A percentile compares a stretch with the other conserved stretches of the same genome.
Conservation (phyloP, 2,113 vertebrate species). For the Pseudolaguvia tuberculata region DNA sequence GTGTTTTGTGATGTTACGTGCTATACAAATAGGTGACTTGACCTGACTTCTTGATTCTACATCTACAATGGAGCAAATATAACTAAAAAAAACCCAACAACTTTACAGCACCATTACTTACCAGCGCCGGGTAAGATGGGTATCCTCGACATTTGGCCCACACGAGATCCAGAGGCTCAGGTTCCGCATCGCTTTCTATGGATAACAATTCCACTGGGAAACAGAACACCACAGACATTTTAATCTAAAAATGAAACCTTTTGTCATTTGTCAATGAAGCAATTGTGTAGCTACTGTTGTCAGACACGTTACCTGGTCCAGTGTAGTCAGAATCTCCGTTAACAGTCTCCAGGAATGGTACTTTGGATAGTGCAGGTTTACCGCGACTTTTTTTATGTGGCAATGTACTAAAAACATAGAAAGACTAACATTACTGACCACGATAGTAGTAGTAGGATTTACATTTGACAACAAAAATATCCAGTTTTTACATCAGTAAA, state of each 20-base stretch:
- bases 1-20: too few relatives aligned
- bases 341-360: constrained; percentile 81
- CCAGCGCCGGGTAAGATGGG: constrained; percentile 96
- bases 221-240: neutral
- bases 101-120: constrained; percentile 62
- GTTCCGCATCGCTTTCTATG: constrained; percentile 77
- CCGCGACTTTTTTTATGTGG: constrained; percentile 87
- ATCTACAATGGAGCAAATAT: too few relatives aligned
- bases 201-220: constrained; percentile 71
- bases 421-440: neutral
- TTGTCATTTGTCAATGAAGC: too few relatives aligned
- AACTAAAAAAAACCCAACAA: too few relatives aligned
- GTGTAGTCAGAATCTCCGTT: constrained; percentile 85
- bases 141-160: constrained; percentile 98
- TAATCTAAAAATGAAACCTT: too few relatives aligned
- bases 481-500: too few relatives aligned
- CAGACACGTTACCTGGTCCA: constrained; percentile 65
- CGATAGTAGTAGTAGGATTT: too few relatives aligned
- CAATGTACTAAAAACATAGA: constrained; percentile 62
- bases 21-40: too few relatives aligned
- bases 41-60: neutral
- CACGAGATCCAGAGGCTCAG: constrained; percentile 90
- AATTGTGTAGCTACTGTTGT: neutral
- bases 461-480: neutral
- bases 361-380: constrained; percentile 89